Conservation (phyloP, 1,140 invertebrate genomes). For the Pollicipes pollicipes region DNA sequence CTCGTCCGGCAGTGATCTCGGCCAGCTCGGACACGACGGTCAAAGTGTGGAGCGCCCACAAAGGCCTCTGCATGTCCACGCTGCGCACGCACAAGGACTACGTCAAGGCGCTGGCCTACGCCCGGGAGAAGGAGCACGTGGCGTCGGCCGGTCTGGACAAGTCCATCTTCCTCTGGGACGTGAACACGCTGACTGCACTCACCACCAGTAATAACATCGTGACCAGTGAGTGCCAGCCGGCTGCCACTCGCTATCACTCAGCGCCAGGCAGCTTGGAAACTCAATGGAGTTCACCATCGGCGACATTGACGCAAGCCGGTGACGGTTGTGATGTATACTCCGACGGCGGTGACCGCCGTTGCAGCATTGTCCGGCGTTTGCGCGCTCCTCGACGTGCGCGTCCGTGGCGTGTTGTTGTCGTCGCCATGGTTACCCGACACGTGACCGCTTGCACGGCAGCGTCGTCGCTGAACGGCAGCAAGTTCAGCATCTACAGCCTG, state of each 20-base stretch:
- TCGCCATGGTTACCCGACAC: too few species aligned
- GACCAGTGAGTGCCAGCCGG: slow-evolving; percentile 58
- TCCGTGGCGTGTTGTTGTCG: too few species aligned
- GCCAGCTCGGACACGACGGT: slow-evolving; percentile 98
- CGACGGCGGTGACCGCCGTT: too few species aligned
- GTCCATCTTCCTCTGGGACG: slow-evolving; percentile 97
- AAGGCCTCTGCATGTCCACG: slow-evolving; percentile 98
- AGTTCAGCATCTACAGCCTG: slow-evolving; percentile 96
- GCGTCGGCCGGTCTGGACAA: slow-evolving; percentile 94
- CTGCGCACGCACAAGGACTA: slow-evolving; percentile 96
- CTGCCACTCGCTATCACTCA: too few species aligned
- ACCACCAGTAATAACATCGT: slow-evolving; percentile 98
- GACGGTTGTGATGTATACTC: too few species aligned
- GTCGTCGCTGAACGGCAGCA: slow-evolving; percentile 87
- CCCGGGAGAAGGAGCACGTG: slow-evolving; percentile 91
- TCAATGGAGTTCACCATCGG: too few species aligned
- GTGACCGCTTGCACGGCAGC: too few species aligned
- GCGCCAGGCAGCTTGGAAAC: too few species aligned
- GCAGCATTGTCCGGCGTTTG: too few species aligned
- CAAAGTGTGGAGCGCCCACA: slow-evolving; percentile 99
- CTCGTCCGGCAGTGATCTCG: slow-evolving; percentile 87
- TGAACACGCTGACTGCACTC: slow-evolving; percentile 90
- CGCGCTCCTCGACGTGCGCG: too few species aligned
- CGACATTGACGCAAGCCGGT: too few species aligned
- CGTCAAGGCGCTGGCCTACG: slow-evolving; percentile 94